phyloP scores from a whole-genome alignment of 1,140 invertebrate species.

The Cataglyphis hispanica region DNA sequence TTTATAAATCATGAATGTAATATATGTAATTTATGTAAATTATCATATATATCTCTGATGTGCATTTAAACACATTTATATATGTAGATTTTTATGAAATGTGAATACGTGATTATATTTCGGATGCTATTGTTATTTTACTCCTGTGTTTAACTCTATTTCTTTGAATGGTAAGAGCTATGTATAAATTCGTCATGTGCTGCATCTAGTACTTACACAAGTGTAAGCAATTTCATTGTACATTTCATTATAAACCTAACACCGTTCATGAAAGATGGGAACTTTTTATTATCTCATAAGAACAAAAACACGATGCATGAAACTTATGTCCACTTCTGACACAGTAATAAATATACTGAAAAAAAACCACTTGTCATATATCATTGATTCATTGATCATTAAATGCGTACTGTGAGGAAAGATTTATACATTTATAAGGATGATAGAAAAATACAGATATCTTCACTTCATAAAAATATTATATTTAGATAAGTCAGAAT shows the following conservation, averaged over 20 bases:
- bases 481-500: conserved; percentile 80
- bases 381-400: neutral
- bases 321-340: neutral
- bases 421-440: conserved; percentile 20
- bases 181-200: conserved; percentile 7
- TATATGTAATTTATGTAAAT: conserved; percentile 28
- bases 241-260: conserved; percentile 42
- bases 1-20: conserved; percentile 1
- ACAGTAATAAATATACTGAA: conserved; percentile 36
- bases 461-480: conserved; percentile 78
- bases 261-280: neutral
- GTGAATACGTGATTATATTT: neutral
- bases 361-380: neutral
- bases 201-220: conserved; percentile 12
- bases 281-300: neutral
- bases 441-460: conserved; percentile 4
- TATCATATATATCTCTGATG: neutral
- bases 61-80: conserved; percentile 20
- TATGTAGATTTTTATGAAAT: conserved; percentile 22
- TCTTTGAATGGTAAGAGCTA: neutral
- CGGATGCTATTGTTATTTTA: conserved; percentile 11
- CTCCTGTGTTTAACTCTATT: neutral
- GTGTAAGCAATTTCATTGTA: conserved; percentile 31
- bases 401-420: neutral
- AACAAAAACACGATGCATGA: conserved; percentile 8